phyloP scores from a whole-genome alignment of 53 echinoderm and acorn worm species.

The Crossaster papposus region DNA sequence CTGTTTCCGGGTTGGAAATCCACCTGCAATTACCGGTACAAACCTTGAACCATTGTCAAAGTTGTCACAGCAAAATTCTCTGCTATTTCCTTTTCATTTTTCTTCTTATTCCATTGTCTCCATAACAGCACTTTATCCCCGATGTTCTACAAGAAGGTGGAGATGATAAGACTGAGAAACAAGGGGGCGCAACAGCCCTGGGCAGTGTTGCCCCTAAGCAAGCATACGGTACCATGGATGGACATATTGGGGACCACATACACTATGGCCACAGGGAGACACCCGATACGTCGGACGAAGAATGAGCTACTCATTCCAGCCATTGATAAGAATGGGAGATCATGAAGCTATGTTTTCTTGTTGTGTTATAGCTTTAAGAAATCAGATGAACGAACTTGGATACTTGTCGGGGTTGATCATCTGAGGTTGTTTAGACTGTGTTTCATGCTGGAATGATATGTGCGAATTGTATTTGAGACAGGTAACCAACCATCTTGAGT shows the following conservation, averaged over 20 bases:
- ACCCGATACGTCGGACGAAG: constrained; percentile 43
- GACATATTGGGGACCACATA: constrained; percentile 22
- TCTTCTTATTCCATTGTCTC: not conserved
- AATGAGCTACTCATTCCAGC: not conserved
- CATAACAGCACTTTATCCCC: constrained; percentile 75
- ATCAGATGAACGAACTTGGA: not conserved
- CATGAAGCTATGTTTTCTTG: not conserved
- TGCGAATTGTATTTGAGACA: not conserved
- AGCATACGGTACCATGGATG: constrained; percentile 84
- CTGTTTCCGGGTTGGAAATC: no score
- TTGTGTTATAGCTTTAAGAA: not conserved
- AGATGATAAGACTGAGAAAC: constrained; percentile 29
- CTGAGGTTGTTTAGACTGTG: not conserved
- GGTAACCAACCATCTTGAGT: not conserved
- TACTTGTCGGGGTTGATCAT: not conserved
- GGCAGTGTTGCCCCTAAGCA: constrained; percentile 52
- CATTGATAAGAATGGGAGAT: not conserved
- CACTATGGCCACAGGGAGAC: constrained; percentile 40
- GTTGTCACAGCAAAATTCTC: not conserved
- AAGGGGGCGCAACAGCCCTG: not conserved
- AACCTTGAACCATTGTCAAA: not conserved
- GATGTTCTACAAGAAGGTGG: constrained; percentile 73
- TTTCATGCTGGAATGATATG: not conserved
- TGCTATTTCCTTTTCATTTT: not conserved
- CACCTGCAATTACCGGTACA: no score